Evolutionary conservation across 2,888 invertebrate genomes (phyloP).

Genomic region (Drosophila macrospina): DNA sequence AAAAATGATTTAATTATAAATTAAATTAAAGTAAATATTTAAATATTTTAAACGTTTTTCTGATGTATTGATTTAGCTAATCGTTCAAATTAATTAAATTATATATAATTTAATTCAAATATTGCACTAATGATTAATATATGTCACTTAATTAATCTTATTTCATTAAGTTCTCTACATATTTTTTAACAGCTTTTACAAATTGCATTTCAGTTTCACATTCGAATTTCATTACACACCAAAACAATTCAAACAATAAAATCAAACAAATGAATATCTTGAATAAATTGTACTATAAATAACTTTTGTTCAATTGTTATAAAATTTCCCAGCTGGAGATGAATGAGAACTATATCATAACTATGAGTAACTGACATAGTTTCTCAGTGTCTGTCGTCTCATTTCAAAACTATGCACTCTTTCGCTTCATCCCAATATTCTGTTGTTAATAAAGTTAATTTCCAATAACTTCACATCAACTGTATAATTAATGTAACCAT

Average conservation of each 20-base stretch:
- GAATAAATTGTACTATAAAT: not conserved
- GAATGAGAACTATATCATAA: not conserved
- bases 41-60: too few relatives aligned
- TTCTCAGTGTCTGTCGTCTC: not conserved
- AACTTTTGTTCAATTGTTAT: not conserved
- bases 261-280: not conserved
- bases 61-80: too few relatives aligned
- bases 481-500: constrained; percentile 8
- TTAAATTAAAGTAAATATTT: too few relatives aligned
- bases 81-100: too few relatives aligned
- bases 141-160: too few relatives aligned
- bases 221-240: too few relatives aligned
- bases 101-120: too few relatives aligned
- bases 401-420: not conserved
- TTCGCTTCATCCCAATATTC: not conserved
- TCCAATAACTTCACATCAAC: not conserved
- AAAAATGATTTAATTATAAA: too few relatives aligned
- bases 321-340: not conserved
- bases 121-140: too few relatives aligned
- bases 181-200: too few relatives aligned
- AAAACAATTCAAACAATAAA: too few relatives aligned
- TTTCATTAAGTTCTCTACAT: not conserved
- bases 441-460: constrained; percentile 1
- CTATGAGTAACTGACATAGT: constrained; percentile 3
- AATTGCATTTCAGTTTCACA: too few relatives aligned